These are phyloP conservation scores for Anguilla pacifica DNA, from an alignment of 2,797 vertebrate genomes.

Conservation along the genomic window DNA sequence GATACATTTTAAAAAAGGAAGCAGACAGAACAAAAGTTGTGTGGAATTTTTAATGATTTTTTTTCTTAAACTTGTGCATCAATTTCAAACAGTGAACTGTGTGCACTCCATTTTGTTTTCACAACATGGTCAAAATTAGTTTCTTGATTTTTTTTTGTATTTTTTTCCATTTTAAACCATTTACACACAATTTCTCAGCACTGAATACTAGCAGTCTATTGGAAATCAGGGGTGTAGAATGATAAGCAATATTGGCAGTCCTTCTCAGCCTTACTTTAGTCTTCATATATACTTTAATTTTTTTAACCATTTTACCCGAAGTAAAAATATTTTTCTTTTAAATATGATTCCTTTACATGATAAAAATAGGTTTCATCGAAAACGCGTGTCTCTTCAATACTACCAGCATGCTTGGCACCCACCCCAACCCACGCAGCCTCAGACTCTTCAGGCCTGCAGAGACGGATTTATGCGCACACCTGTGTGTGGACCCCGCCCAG, in stretches of 20 bases:
- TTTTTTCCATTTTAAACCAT: slow-evolving; percentile 75
- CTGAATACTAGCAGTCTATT: slow-evolving; percentile 83
- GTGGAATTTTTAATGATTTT: slow-evolving; percentile 73
- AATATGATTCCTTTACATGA: slow-evolving; percentile 91
- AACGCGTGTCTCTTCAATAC: slow-evolving; percentile 83
- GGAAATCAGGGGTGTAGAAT: slow-evolving; percentile 82
- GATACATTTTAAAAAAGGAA: slow-evolving; percentile 38
- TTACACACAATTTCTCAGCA: slow-evolving; percentile 89
- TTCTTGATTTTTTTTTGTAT: slow-evolving; percentile 76
- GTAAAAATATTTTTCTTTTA: slow-evolving; percentile 97
- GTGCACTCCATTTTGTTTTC: slow-evolving; percentile 89
- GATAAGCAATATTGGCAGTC: slow-evolving; percentile 82
- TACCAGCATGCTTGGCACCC: slow-evolving; percentile 81
- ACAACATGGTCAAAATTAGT: slow-evolving; percentile 92
- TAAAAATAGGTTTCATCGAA: slow-evolving; percentile 97
- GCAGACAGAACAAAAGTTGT: slow-evolving; percentile 56
- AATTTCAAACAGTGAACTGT: slow-evolving; percentile 94
- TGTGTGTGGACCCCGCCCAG: slow-evolving; percentile 32
- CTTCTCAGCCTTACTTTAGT: slow-evolving; percentile 66
- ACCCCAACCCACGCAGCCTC: slow-evolving; percentile 65
- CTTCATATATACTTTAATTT: slow-evolving; percentile 39
- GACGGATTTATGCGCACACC: slow-evolving; percentile 33
- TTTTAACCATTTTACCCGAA: slow-evolving; percentile 74
- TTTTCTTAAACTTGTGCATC: slow-evolving; percentile 87
- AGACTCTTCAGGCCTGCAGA: slow-evolving; percentile 39